Evolutionary conservation across 2,113 vertebrate genomes (phyloP), one percentile per base, ranked within the genome.

Genomic region (Prunella himalayana): DNA sequence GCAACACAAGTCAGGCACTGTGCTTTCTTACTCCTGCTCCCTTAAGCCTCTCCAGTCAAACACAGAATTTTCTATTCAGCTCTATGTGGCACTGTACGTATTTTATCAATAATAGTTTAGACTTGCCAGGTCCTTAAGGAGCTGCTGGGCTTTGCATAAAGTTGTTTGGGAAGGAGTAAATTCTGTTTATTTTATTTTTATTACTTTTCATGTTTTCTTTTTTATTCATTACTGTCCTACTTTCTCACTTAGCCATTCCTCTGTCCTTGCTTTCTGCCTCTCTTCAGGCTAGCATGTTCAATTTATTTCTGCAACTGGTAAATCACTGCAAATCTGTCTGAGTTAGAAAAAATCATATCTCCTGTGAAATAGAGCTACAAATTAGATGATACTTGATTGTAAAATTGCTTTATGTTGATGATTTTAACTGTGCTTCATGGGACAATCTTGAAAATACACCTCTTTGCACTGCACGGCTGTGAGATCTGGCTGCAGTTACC

Each of bases 281-380:
- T 95, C 88, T 91, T 78, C 80, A 95, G 84, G 88, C 82, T 95
- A 94, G 85, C 70, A 5, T 39, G 82, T 90, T 96, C 66, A 60
- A 19, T 90, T 95, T 89, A 64, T 94, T 96, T 96, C 94, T 97
- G 95, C 98, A 95, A 70, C 96, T 97, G 96, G 95, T 97, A 95
- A 97, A 97, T 95, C 35, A 60, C 92, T 94, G 37, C 91, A 80
- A 83, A 94, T 94, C 93, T 94, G 47, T 64, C 51, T 11, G 2
- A 73, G 57, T 79, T 92, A 39, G 66, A 90, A 92, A 95, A 96
- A 85, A 60, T 77, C 60, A 20, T 61, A 37, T 89, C 91, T 95
- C 85, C 95, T 63, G 15, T 53, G 13, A 86, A 95, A 88, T 66
- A 93, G 73, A 90, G 81, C 68, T 66, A 76, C 45, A 93, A 42